A percentile compares a stretch with the other conserved stretches of the same genome.
These are phyloP conservation scores for Calephelis virginiensis DNA, from an alignment of 1,140 invertebrate genomes.

Conservation along the genomic window DNA sequence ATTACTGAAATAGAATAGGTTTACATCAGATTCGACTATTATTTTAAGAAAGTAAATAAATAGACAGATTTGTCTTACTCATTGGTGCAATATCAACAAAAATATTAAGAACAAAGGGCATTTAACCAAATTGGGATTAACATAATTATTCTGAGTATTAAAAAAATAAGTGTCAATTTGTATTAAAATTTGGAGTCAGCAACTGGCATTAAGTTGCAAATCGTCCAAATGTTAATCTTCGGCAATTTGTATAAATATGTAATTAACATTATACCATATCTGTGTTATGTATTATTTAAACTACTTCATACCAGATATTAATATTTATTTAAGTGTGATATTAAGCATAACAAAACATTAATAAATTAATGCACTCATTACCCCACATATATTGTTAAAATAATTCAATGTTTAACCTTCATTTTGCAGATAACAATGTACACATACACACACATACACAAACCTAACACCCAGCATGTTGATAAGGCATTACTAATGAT, in stretches of 20 bases:
- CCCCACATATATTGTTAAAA: slow-evolving; percentile 4
- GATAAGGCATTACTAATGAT: slow-evolving; percentile 31
- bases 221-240: no score
- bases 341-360: background rate
- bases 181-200: no score
- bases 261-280: background rate
- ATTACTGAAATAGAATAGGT: no score
- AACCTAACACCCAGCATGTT: slow-evolving; percentile 1
- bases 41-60: no score
- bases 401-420: background rate
- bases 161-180: no score
- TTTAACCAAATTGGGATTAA: no score
- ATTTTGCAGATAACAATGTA: slow-evolving; percentile 16
- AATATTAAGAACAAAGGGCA: no score
- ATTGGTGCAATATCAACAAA: no score
- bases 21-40: no score
- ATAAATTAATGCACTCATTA: background rate
- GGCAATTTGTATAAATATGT: background rate
- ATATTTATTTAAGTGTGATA: background rate
- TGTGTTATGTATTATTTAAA: background rate
- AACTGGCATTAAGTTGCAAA: no score
- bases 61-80: no score
- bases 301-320: background rate
- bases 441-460: background rate
- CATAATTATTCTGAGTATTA: no score